These are phyloP conservation scores for Zaprionus davidi DNA, from an alignment of 1,140 invertebrate species.

Conservation along the genomic window DNA sequence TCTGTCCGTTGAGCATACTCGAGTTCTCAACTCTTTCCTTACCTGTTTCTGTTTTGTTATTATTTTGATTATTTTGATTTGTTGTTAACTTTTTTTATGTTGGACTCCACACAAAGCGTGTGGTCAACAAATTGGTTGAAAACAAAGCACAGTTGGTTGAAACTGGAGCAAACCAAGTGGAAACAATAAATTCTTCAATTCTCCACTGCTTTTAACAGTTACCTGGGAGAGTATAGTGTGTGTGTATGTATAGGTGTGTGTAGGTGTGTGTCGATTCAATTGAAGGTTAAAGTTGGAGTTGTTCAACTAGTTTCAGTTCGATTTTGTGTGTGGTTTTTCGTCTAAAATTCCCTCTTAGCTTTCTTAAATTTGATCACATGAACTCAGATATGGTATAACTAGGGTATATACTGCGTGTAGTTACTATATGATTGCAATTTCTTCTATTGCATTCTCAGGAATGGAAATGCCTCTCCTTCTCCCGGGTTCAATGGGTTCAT, in stretches of 20 bases:
- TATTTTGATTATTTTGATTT: slow-evolving; percentile 43
- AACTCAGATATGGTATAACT: background rate
- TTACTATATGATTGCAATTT: background rate
- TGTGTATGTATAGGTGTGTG: slow-evolving; percentile 17
- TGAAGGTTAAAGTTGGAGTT: slow-evolving; percentile 10
- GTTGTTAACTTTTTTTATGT: slow-evolving; percentile 22
- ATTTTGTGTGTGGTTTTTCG: background rate
- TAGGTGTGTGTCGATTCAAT: slow-evolving; percentile 11
- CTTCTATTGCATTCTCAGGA: no score
- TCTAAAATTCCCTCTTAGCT: background rate
- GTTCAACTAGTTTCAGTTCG: slow-evolving; percentile 1
- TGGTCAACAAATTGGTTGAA: slow-evolving; percentile 51
- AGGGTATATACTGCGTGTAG: background rate
- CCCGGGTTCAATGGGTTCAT: slow-evolving; percentile 21
- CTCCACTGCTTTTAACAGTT: slow-evolving; percentile 38
- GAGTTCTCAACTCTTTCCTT: background rate
- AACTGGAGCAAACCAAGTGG: slow-evolving; percentile 44
- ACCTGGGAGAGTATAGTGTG: slow-evolving; percentile 9
- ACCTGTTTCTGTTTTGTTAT: slow-evolving; percentile 24
- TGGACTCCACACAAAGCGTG: slow-evolving; percentile 17
- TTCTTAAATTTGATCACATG: background rate
- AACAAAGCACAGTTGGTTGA: slow-evolving; percentile 40
- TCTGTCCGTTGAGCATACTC: background rate
- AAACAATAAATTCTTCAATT: slow-evolving; percentile 30
- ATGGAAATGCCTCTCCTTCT: background rate